phyloP scores from a whole-genome alignment of 2,888 invertebrate genomes.

The Parasteatoda lunata region DNA sequence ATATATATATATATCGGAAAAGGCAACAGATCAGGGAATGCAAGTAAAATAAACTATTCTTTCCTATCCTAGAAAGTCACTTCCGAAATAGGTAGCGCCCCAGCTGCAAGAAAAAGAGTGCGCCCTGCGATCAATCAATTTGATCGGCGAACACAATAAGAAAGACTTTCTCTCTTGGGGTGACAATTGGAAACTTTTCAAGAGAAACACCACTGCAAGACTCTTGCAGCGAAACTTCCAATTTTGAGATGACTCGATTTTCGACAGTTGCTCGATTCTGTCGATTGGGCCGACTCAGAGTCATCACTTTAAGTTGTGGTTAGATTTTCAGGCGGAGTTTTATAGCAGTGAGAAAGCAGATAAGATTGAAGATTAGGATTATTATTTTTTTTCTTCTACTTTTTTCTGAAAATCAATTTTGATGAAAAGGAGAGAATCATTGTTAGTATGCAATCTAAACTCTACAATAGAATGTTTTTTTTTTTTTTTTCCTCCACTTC shows the following conservation, averaged over 20 bases:
- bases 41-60: constrained; percentile 2
- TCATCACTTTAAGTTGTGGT: no score
- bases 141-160: neutral
- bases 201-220: neutral
- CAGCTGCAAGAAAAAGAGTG: neutral
- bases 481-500: no score
- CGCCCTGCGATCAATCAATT: neutral
- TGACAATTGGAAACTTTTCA: constrained; percentile 17
- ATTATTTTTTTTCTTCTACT: no score
- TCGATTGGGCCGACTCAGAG: no score
- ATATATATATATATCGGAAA: neutral
- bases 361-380: no score
- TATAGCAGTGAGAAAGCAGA: no score
- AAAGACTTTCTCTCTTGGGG: neutral
- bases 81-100: neutral
- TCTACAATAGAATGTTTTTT: no score
- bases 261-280: no score
- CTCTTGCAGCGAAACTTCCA: neutral
- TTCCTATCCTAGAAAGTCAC: constrained; percentile 2
- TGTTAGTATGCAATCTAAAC: no score
- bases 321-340: no score
- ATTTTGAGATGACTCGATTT: neutral
- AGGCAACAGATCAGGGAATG: neutral
- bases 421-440: no score
- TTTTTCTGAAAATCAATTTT: no score